Conservation (phyloP, 92 coral and sea anemone species). For the Blastomussa wellsi region DNA sequence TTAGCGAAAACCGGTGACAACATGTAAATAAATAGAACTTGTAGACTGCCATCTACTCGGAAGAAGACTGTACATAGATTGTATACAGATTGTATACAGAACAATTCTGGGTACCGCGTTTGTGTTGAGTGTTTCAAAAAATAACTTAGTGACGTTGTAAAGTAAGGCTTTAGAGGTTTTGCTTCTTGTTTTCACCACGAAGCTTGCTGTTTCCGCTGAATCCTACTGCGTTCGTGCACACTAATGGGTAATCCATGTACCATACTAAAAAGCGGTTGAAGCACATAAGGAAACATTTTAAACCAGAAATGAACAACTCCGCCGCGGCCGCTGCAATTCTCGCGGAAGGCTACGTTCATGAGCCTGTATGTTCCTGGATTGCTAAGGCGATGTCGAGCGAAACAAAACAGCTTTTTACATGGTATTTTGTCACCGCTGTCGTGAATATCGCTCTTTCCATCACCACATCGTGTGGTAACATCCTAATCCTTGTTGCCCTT, state of each 20-base stretch:
- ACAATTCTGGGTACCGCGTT: no score
- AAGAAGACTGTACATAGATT: no score
- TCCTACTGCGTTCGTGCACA: neutral
- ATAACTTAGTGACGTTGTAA: no score
- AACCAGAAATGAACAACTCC: neutral
- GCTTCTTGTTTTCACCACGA: neutral
- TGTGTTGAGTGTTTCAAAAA: no score
- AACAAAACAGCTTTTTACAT: neutral
- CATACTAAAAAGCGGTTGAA: no score
- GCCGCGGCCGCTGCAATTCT: neutral
- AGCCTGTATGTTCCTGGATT: conserved; percentile 12
- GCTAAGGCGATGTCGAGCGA: neutral
- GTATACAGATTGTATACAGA: no score
- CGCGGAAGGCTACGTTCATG: neutral
- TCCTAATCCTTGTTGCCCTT: conserved; percentile 1
- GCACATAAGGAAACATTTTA: neutral
- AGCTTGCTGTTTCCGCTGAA: neutral
- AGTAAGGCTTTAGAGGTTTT: neutral
- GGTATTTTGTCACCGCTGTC: conserved; percentile 1
- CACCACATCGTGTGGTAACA: conserved; percentile 3
- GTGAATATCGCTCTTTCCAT: neutral
- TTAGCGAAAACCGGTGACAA: no score
- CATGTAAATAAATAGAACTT: no score
- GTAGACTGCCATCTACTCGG: no score
- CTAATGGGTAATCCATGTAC: neutral